Evolutionary conservation across 2,797 vertebrate species (phyloP), one percentile per base, ranked within the genome.

Genomic region (Coilia nasus): DNA sequence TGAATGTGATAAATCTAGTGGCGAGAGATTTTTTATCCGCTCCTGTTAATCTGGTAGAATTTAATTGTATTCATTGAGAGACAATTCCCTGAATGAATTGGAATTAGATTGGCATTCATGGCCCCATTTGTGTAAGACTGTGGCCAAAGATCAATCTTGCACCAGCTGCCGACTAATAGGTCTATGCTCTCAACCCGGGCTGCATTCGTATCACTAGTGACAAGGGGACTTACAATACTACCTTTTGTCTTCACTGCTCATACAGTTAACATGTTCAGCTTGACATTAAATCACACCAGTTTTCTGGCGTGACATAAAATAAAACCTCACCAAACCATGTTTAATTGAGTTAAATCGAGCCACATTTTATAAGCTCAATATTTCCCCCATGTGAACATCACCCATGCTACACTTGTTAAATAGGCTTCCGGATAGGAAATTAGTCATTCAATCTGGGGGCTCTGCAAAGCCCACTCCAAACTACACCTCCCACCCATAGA

Each of bases 371-470:
- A 1, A 5, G 14, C 67, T 71, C 17, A 44, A 21, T 78, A 78
- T 41, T 78, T 44, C 71, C 71, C 67, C 35, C 7, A 78, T 44
- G 35, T 21, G 35, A 21, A 41, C 35, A 44, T 78, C 19, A 44
- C 14, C 1, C 21, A 14, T 71, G 46, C 81, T 84, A 71, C 46
- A 71, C 46, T 86, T 59, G 81, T 17, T 78, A 44, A 50, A 67
- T 23, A 47, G 15, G 78, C 84, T 35, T 54, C 12, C 62, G 83
- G 84, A 62, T 84, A 82, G 82, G 41, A 91, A 88, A 89, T 91
- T 19, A 91, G 92, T 93, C 28, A 92, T 93, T 90, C 83, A 90
- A 91, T 90, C 82, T 75, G 87, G 10, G 23, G 82, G 86, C 60
- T 91, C 85, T 89, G 82, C 59, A 75, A 23, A 85, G 84, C 75